Base-by-base conservation (phyloP, 2,113 vertebrate genomes). In the Mus pahari region DNA sequence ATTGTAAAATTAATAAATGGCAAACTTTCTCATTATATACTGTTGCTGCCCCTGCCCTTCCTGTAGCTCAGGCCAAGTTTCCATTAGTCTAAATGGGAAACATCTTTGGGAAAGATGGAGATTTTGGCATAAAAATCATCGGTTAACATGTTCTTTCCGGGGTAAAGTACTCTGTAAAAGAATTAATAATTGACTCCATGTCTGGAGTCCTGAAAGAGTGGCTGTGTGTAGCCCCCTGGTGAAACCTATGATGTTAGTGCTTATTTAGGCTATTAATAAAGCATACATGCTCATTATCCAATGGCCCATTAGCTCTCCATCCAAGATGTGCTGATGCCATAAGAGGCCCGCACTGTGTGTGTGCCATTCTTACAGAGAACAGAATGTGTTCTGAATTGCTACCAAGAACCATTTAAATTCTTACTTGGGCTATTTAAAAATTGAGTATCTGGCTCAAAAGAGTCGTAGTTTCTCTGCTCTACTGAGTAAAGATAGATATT, bases 71-170 rank as follows among this genome's bases (percentile, higher is more conserved):
- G 84, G 88, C 84, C 96, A 96, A 97, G 90, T 90, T 92, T 94
- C 95, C 97, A 95, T 95, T 93, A 96, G 88, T 70, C 75, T 93
- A 95, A 97, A 97, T 94, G 90, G 91, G 74, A 97, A 95, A 95
- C 91, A 95, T 95, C 95, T 96, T 94, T 83, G 60, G 95, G 91
- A 89, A 93, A 96, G 84, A 58, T 84, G 92, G 68, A 91, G 70
- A 91, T 94, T 81, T 96, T 97, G 97, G 95, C 92, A 66, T 68
- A 70, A 66, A 62, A n/a, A 78, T 73, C 10, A 39, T 64, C 92
- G 92, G 78, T 90, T 95, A 95, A 94, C 89, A 17, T 88, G 83
- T 74, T 96, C 84, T 75, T 97, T 97, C 92, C 96, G 94, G 96
- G 86, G 86, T 86, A 95, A 97, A 95, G 94, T 73, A 96, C 89